These are phyloP conservation scores for Hyles lineata DNA, from an alignment of 2,888 invertebrate species.

Conservation along the genomic window DNA sequence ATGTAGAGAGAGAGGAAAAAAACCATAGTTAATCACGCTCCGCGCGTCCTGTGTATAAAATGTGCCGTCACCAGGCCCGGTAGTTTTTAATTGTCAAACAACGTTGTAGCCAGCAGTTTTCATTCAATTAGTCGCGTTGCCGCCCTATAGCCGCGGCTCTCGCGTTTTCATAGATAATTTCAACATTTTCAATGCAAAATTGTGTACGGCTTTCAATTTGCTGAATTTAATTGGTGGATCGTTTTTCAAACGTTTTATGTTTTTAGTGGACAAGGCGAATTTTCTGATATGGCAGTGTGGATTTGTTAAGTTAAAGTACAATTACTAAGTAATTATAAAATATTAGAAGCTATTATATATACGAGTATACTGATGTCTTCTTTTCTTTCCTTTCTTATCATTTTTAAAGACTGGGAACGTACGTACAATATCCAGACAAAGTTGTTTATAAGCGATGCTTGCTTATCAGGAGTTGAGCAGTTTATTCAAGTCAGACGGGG, in stretches of 20 bases:
- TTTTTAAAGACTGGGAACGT: no score
- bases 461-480: no score
- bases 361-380: no score
- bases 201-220: slow-evolving; percentile 7
- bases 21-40: slow-evolving; percentile 19
- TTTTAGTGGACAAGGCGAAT: neutral
- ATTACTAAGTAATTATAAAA: no score
- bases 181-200: slow-evolving; percentile 6
- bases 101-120: slow-evolving; percentile 46
- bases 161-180: slow-evolving; percentile 28
- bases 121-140: slow-evolving; percentile 53
- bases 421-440: no score
- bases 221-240: slow-evolving; percentile 1
- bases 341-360: no score
- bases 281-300: neutral
- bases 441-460: no score
- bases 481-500: no score
- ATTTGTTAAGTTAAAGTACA: no score
- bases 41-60: slow-evolving; percentile 19
- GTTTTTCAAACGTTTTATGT: neutral
- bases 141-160: slow-evolving; percentile 27
- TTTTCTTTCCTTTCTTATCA: no score
- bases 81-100: slow-evolving; percentile 58
- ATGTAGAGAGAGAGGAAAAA: neutral
- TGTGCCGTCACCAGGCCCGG: slow-evolving; percentile 20